phyloP scores from a whole-genome alignment of 2,888 invertebrate species.

The Hirtodrosophila duncani region DNA sequence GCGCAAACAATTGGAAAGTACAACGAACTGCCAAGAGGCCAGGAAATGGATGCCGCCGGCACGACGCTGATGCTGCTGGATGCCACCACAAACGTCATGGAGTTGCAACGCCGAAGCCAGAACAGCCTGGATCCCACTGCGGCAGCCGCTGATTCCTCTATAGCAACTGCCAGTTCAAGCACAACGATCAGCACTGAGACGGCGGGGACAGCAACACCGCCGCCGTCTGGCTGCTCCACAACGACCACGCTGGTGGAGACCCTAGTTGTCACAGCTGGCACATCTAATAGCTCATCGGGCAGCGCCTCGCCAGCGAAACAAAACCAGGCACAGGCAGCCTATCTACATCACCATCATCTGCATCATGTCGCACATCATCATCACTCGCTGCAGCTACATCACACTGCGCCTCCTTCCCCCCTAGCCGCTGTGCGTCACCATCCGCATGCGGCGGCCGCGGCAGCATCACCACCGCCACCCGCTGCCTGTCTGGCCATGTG shows the following conservation, averaged over 20 bases:
- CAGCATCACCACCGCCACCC: slow-evolving; percentile 37
- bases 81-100: slow-evolving; percentile 32
- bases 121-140: slow-evolving; percentile 32
- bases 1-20: slow-evolving; percentile 2
- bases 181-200: slow-evolving; percentile 18
- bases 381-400: slow-evolving; percentile 55
- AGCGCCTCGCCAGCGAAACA: slow-evolving; percentile 13
- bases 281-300: slow-evolving; percentile 47
- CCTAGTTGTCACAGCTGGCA: slow-evolving; percentile 22
- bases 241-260: slow-evolving; percentile 8
- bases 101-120: slow-evolving; percentile 43
- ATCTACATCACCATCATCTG: slow-evolving; percentile 55
- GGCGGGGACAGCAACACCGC: slow-evolving; percentile 13
- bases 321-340: slow-evolving; percentile 26
- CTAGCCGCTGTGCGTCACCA: slow-evolving; percentile 55
- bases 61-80: slow-evolving; percentile 69
- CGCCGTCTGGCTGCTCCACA: slow-evolving; percentile 12
- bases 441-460: slow-evolving; percentile 38
- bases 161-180: slow-evolving; percentile 10
- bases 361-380: slow-evolving; percentile 50
- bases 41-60: slow-evolving; percentile 6
- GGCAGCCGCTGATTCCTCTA: too few species aligned
- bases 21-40: neutral
- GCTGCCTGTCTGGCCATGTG: slow-evolving; percentile 40
- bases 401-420: slow-evolving; percentile 59